Conservation (phyloP, 2,113 vertebrate genomes). For the Lepus timidus region DNA sequence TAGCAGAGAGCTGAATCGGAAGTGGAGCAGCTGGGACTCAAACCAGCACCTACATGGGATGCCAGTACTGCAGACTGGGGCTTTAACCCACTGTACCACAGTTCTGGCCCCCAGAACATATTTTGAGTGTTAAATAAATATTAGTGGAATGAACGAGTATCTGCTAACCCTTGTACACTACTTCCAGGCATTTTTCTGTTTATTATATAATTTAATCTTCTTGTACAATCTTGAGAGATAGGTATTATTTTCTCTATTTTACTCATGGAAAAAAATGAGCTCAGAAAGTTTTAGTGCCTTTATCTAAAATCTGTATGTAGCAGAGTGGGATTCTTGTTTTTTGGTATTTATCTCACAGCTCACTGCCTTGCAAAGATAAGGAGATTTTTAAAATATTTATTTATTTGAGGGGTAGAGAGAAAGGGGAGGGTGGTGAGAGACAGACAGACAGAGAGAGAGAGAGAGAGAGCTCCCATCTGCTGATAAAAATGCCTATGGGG, state of each 20-base stretch:
- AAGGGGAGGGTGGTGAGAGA: too few relatives aligned
- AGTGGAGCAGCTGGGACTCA: too few relatives aligned
- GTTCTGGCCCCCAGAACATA: too few relatives aligned
- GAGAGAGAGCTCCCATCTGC: too few relatives aligned
- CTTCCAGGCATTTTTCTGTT: constrained; percentile 12
- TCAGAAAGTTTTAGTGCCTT: background rate
- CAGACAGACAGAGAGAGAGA: too few relatives aligned
- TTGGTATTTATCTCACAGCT: background rate
- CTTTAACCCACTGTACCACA: too few relatives aligned
- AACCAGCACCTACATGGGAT: too few relatives aligned
- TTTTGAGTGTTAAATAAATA: constrained; percentile 30
- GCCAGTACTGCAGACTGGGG: too few relatives aligned
- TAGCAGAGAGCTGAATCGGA: too few relatives aligned
- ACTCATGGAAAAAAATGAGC: background rate
- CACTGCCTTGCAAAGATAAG: background rate
- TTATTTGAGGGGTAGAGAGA: too few relatives aligned
- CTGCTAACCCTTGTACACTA: background rate
- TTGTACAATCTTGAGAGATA: background rate
- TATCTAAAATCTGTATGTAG: background rate
- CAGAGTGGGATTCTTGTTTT: background rate
- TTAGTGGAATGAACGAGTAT: constrained; percentile 1
- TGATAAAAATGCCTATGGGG: too few relatives aligned
- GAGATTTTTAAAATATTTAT: background rate
- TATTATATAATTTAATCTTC: constrained; percentile 32
- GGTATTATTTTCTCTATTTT: constrained; percentile 36